Evolutionary conservation across 1,140 invertebrate genomes (phyloP).

Genomic region (Drosophila kohkoa): DNA sequence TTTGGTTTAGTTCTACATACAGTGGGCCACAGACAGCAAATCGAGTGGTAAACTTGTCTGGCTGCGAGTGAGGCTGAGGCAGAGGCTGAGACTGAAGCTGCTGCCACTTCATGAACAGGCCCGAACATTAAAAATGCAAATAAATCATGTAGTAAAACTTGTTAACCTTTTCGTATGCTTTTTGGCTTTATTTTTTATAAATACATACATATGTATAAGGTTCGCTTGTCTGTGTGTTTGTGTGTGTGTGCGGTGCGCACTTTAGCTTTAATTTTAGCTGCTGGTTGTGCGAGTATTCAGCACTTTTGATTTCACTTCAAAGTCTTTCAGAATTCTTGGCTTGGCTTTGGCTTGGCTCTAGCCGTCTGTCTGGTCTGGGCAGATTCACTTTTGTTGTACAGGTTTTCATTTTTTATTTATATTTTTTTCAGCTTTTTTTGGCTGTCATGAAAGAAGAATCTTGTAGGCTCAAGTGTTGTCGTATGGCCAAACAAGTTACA

Average conservation of each 20-base stretch:
- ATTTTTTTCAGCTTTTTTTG: slow-evolving; percentile 46
- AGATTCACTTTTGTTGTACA: slow-evolving; percentile 74
- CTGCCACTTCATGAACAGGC: slow-evolving; percentile 38
- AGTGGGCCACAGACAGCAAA: slow-evolving; percentile 39
- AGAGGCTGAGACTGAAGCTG: slow-evolving; percentile 22
- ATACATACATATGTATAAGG: slow-evolving; percentile 5
- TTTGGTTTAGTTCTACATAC: slow-evolving; percentile 53
- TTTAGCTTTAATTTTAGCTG: slow-evolving; percentile 50
- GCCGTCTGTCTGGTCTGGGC: slow-evolving; percentile 38
- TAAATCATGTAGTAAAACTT: slow-evolving; percentile 83
- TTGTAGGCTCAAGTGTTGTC: slow-evolving; percentile 76
- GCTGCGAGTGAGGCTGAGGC: slow-evolving; percentile 36
- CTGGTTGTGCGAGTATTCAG: slow-evolving; percentile 53
- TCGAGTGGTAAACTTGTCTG: slow-evolving; percentile 63
- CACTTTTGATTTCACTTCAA: slow-evolving; percentile 80
- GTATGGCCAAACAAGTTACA: slow-evolving; percentile 66
- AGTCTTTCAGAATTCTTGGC: slow-evolving; percentile 57
- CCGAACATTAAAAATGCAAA: slow-evolving; percentile 80
- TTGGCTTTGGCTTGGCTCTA: slow-evolving; percentile 37
- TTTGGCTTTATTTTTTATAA: slow-evolving; percentile 26
- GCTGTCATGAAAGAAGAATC: slow-evolving; percentile 56
- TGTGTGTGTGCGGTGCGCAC: slow-evolving; percentile 43
- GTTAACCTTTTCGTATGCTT: slow-evolving; percentile 77
- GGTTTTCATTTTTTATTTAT: slow-evolving; percentile 34
- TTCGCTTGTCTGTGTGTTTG: slow-evolving; percentile 39